These are phyloP conservation scores for Mimachlamys varia DNA, from an alignment of 2,888 invertebrate genomes.

Conservation along the genomic window DNA sequence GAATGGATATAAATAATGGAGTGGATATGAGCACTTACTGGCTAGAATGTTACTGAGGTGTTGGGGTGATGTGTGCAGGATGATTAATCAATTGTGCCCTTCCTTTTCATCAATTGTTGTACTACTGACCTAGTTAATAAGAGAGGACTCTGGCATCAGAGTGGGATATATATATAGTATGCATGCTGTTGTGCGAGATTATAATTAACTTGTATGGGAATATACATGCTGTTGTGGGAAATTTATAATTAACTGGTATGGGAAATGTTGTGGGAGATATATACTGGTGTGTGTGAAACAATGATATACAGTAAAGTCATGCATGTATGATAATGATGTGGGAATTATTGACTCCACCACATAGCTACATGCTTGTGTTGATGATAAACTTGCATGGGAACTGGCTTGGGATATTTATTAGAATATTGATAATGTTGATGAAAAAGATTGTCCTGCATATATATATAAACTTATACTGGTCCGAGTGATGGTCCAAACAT, in stretches of 20 bases:
- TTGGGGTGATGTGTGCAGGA: background rate
- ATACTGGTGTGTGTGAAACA: background rate
- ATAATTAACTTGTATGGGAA: background rate
- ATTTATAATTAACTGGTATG: background rate
- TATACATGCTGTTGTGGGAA: background rate
- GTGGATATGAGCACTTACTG: background rate
- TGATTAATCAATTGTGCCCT: constrained; percentile 34
- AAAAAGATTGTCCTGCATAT: no score
- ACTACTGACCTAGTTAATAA: constrained; percentile 25
- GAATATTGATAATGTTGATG: no score
- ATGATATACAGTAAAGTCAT: background rate
- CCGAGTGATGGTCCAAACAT: no score
- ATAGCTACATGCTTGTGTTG: no score
- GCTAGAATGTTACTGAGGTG: background rate
- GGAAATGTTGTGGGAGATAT: background rate
- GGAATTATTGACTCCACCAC: background rate
- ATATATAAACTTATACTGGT: no score
- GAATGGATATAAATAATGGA: constrained; percentile 20
- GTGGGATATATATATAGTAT: background rate
- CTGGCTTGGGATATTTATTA: no score
- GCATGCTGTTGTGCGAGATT: background rate
- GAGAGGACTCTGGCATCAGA: background rate
- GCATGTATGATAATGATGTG: background rate
- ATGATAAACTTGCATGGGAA: no score
- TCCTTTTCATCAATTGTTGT: constrained; percentile 34